Conservation (phyloP, 1,140 invertebrate genomes). For the Drosophila insularis region DNA sequence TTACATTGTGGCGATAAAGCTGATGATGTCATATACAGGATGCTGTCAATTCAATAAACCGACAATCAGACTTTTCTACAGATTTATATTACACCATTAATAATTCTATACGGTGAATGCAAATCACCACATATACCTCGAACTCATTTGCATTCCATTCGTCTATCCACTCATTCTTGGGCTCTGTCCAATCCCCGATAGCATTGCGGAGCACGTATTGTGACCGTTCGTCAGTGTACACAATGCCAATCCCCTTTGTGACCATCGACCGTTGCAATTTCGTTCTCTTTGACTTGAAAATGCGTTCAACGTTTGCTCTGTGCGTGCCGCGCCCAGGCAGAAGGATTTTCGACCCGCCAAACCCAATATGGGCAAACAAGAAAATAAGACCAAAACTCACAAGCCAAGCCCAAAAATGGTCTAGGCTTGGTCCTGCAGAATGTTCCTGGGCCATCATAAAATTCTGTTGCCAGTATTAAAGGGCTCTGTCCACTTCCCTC, state of each 20-base stretch:
- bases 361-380: conserved; percentile 2
- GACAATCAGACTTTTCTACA: conserved; percentile 7
- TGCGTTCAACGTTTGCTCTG: conserved; percentile 38
- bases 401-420: conserved; percentile 1
- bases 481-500: neutral
- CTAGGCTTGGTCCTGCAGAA: neutral
- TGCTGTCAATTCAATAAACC: conserved; percentile 25
- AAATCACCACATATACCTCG: conserved; percentile 9
- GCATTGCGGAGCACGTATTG: conserved; percentile 27
- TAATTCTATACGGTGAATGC: neutral
- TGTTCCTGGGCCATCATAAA: neutral
- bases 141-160: conserved; percentile 2
- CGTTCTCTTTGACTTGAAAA: conserved; percentile 36
- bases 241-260: conserved; percentile 38
- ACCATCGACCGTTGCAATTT: conserved; percentile 40
- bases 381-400: neutral
- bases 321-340: conserved; percentile 42
- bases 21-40: conserved; percentile 33
- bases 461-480: conserved; percentile 10
- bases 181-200: conserved; percentile 1
- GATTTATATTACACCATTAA: conserved; percentile 23
- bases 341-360: conserved; percentile 36
- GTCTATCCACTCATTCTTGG: neutral
- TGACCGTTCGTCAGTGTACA: conserved; percentile 2
- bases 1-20: conserved; percentile 34